Conservation (phyloP, 2,888 invertebrate species). For the Cataglyphis cursor region DNA sequence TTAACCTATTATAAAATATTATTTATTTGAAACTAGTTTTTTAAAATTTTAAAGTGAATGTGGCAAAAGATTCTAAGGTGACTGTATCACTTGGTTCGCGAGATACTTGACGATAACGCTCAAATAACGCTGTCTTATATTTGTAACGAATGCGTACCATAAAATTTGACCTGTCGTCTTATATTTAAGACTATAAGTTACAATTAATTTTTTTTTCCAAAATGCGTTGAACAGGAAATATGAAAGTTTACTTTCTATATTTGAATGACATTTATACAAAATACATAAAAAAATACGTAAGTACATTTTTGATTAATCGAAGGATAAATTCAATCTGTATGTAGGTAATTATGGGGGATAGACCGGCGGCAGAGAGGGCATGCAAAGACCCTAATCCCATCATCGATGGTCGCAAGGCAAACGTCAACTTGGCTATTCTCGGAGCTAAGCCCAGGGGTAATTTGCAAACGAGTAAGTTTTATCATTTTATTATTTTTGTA, state of each 20-base stretch:
- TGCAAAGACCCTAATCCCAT: conserved; percentile 99
- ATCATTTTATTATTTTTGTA: conserved; percentile 1
- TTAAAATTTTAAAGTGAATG: neutral
- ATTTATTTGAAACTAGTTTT: neutral
- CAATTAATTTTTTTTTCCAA: neutral
- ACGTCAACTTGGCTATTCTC: conserved; percentile 98
- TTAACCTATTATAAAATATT: neutral
- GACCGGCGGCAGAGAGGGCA: conserved; percentile 97
- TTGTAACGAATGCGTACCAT: neutral
- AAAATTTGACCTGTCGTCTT: neutral
- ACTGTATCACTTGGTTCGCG: neutral
- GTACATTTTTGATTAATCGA: conserved; percentile 56
- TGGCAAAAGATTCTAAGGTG: neutral
- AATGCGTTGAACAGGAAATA: neutral
- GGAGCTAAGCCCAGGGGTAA: conserved; percentile 98
- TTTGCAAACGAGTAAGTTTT: conserved; percentile 91
- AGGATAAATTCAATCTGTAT: conserved; percentile 69
- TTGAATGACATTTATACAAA: neutral
- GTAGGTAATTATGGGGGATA: conserved; percentile 99
- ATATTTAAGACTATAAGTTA: neutral
- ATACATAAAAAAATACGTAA: neutral
- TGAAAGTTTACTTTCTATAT: neutral
- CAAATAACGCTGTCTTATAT: neutral
- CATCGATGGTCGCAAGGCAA: conserved; percentile 99
- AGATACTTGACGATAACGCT: neutral